Conservation (phyloP, 30 jellyfish, hydroid and myxozoan species). For the Aurelia coerulea region DNA sequence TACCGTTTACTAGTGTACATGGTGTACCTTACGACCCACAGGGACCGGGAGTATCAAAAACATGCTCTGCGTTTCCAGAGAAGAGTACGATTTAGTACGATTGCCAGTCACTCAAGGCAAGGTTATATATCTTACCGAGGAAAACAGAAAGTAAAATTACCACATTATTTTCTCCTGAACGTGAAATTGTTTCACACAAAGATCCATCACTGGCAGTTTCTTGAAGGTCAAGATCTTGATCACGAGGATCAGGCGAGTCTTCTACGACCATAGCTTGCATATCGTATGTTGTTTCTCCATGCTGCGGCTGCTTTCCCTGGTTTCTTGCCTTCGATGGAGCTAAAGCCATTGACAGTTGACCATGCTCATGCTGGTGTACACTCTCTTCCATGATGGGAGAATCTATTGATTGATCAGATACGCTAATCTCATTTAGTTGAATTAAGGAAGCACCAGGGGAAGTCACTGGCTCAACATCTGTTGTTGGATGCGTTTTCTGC, state of each 20-base stretch:
- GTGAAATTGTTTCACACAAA: conserved; percentile 12
- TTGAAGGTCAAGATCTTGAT: conserved; percentile 8
- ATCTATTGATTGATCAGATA: conserved; percentile 12
- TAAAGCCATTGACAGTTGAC: background rate
- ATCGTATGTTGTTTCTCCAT: conserved; percentile 14
- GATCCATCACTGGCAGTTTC: conserved; percentile 13
- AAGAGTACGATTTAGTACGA: too few species aligned
- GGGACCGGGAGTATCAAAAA: too few species aligned
- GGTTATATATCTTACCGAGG: background rate
- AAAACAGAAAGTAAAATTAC: conserved; percentile 7
- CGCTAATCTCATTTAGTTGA: conserved; percentile 4
- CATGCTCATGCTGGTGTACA: conserved; percentile 6
- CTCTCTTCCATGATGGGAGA: conserved; percentile 3
- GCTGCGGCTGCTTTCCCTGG: conserved; percentile 11
- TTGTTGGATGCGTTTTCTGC: conserved; percentile 7
- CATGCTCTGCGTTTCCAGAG: too few species aligned
- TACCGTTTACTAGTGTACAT: too few species aligned
- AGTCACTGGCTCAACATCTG: conserved; percentile 18
- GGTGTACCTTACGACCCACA: too few species aligned
- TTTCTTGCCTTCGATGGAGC: conserved; percentile 1
- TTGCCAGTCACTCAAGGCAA: too few species aligned
- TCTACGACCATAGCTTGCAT: conserved; percentile 12
- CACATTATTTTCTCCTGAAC: conserved; percentile 18
- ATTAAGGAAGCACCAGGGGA: conserved; percentile 4
- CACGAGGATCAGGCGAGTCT: conserved; percentile 18